phyloP scores from a whole-genome alignment of 2,113 vertebrate genomes.

The Lophius piscatorius region DNA sequence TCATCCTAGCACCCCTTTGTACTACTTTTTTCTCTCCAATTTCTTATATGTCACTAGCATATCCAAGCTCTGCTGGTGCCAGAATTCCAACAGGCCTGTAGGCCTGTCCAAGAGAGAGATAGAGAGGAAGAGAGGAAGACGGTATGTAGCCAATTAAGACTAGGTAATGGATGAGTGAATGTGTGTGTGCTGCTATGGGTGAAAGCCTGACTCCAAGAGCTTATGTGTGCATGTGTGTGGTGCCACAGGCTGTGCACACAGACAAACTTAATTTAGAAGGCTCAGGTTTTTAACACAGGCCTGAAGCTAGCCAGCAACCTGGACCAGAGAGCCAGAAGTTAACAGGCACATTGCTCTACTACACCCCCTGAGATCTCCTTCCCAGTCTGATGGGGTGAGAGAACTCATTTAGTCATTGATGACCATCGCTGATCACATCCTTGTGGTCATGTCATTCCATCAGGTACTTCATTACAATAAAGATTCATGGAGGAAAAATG shows the following conservation, averaged over 20 bases:
- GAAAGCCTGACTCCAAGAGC: slow-evolving; percentile 60
- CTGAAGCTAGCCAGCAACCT: slow-evolving; percentile 72
- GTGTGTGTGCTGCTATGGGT: slow-evolving; percentile 24
- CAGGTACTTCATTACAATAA: slow-evolving; percentile 75
- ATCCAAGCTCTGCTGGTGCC: slow-evolving; percentile 63
- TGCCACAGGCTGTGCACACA: slow-evolving; percentile 75
- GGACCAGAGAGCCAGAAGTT: slow-evolving; percentile 73
- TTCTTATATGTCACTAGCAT: slow-evolving; percentile 59
- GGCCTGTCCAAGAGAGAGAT: slow-evolving; percentile 67
- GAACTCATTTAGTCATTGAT: slow-evolving; percentile 79
- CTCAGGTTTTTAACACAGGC: slow-evolving; percentile 74
- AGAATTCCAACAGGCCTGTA: slow-evolving; percentile 63
- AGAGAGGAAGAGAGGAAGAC: slow-evolving; percentile 56
- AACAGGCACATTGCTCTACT: slow-evolving; percentile 70
- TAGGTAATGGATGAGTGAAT: slow-evolving; percentile 63
- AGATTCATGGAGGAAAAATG: slow-evolving; percentile 68
- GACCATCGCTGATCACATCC: slow-evolving; percentile 73
- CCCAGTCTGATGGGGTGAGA: slow-evolving; percentile 53
- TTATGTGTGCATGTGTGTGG: slow-evolving; percentile 41
- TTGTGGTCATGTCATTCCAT: slow-evolving; percentile 70
- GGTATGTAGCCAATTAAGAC: slow-evolving; percentile 70
- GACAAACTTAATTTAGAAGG: slow-evolving; percentile 80
- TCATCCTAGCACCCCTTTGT: slow-evolving; percentile 59
- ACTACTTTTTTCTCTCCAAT: slow-evolving; percentile 50
- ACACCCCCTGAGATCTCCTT: slow-evolving; percentile 62